Conservation (phyloP, 2,888 invertebrate species). For the Spilosoma lubricipeda region DNA sequence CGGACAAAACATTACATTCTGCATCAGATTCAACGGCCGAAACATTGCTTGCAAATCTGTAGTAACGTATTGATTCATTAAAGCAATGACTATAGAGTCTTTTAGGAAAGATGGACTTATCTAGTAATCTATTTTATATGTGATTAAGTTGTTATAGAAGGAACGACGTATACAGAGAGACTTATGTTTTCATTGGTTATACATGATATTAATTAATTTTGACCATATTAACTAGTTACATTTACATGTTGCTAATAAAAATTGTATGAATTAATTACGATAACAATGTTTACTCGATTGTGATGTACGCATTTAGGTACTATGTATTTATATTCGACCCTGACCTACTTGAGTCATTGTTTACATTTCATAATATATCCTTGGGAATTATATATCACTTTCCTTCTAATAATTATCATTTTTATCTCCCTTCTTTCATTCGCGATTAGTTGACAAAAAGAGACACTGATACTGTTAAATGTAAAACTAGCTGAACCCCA, state of each 20-base stretch:
- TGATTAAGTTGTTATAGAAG: not conserved
- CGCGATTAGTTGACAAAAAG: too few species aligned
- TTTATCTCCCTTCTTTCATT: too few species aligned
- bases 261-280: not conserved
- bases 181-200: not conserved
- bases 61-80: constrained; percentile 8
- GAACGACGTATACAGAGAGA: not conserved
- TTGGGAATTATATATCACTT: too few species aligned
- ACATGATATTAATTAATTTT: not conserved
- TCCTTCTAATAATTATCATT: too few species aligned
- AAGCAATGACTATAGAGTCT: not conserved
- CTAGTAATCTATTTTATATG: not conserved
- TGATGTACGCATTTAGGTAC: not conserved
- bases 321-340: not conserved
- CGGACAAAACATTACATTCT: constrained; percentile 5
- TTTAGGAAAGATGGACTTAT: not conserved
- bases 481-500: too few species aligned
- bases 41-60: constrained; percentile 19
- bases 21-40: constrained; percentile 19
- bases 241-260: not conserved
- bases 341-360: not conserved
- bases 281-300: not conserved
- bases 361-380: too few species aligned
- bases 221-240: not conserved
- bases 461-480: too few species aligned